Conservation (phyloP, 2,797 vertebrate species). For the Sebastes hopkinsi region DNA sequence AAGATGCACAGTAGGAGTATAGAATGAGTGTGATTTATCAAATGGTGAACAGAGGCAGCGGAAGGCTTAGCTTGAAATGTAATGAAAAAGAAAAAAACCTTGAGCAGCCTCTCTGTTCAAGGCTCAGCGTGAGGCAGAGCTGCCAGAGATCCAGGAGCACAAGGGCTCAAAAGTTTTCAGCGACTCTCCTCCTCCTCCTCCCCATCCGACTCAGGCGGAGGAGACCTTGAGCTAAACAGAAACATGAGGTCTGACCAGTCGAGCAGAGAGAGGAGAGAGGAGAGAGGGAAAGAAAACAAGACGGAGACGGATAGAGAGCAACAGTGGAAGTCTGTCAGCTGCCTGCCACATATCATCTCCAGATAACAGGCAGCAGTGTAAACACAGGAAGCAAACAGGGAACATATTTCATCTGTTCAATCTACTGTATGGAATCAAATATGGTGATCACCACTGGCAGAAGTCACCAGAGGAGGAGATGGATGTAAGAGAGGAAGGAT, state of each 20-base stretch:
- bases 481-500: background rate
- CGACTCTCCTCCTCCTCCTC: background rate
- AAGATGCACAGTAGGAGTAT: background rate
- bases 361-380: slow-evolving; percentile 37
- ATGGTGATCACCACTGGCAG: background rate
- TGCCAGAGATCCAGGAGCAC: slow-evolving; percentile 6
- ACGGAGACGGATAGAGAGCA: slow-evolving; percentile 14
- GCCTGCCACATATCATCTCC: slow-evolving; percentile 19
- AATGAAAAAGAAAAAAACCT: slow-evolving; percentile 34
- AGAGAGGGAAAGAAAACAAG: slow-evolving; percentile 9
- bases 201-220: background rate
- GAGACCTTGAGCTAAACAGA: slow-evolving; percentile 54
- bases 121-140: slow-evolving; percentile 18
- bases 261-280: background rate
- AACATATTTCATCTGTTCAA: background rate
- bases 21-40: slow-evolving; percentile 33
- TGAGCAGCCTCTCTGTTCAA: slow-evolving; percentile 35
- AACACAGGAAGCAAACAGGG: slow-evolving; percentile 3
- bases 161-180: slow-evolving; percentile 26
- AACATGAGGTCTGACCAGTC: slow-evolving; percentile 9
- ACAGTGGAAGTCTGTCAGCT: slow-evolving; percentile 9
- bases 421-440: background rate
- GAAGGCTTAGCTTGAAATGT: slow-evolving; percentile 4
- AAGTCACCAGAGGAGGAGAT: background rate
- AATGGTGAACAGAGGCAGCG: slow-evolving; percentile 8